phyloP scores from a whole-genome alignment of 1,140 invertebrate genomes.

The Atta texana region DNA sequence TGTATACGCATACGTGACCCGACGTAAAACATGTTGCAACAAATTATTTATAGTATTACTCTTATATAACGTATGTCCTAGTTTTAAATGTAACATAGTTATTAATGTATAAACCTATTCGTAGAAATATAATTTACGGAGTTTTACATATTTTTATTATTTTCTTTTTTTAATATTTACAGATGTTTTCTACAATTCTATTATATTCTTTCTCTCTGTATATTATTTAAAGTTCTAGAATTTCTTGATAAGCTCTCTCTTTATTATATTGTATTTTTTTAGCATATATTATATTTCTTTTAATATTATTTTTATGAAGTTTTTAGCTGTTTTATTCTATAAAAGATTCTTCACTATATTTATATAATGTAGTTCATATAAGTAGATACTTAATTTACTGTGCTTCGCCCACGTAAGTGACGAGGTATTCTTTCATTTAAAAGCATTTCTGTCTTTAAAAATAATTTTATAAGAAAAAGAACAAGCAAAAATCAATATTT shows the following conservation, averaged over 20 bases:
- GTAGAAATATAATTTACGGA: background rate
- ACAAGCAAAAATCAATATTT: background rate
- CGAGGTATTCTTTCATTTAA: background rate
- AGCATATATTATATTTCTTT: background rate
- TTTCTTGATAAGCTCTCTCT: background rate
- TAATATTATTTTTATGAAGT: background rate
- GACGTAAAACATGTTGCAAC: constrained; percentile 22
- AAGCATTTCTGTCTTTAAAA: background rate
- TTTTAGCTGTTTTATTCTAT: background rate
- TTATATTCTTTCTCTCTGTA: background rate
- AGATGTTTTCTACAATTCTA: background rate
- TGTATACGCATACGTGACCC: background rate
- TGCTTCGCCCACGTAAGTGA: background rate
- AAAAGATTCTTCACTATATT: background rate
- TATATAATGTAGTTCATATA: background rate
- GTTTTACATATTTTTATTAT: background rate
- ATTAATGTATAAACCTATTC: constrained; percentile 13
- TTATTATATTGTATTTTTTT: constrained; percentile 1
- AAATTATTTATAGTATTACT: constrained; percentile 43
- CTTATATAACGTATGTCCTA: constrained; percentile 20
- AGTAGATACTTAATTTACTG: constrained; percentile 11
- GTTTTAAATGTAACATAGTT: background rate
- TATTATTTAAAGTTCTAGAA: background rate
- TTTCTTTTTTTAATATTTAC: background rate
- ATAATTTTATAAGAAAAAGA: background rate